These are phyloP conservation scores for Pipistrellus kuhlii DNA, from an alignment of 2,797 vertebrate species.

Conservation along the genomic window DNA sequence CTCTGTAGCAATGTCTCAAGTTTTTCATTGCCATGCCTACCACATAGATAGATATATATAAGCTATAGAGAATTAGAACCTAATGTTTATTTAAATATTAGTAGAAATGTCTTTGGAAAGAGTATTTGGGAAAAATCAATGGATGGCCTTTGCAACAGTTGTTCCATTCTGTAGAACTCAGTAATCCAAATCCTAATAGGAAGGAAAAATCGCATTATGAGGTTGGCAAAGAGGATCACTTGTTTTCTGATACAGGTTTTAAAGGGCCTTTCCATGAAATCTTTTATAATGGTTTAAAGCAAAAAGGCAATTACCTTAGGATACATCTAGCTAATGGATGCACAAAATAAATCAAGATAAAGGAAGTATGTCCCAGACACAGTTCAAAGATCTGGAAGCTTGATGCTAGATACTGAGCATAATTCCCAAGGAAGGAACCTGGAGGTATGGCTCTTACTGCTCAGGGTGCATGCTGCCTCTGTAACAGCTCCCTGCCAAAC, in stretches of 20 bases:
- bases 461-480: background rate
- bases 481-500: background rate
- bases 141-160: background rate
- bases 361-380: background rate
- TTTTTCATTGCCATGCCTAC: background rate
- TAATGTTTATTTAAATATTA: slow-evolving; percentile 25
- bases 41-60: background rate
- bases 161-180: background rate
- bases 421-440: background rate
- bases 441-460: background rate
- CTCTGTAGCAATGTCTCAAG: background rate
- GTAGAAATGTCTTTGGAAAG: slow-evolving; percentile 9
- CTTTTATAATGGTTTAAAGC: background rate
- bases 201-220: background rate
- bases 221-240: background rate
- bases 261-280: background rate
- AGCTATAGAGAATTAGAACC: background rate
- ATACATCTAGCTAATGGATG: background rate
- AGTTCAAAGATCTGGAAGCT: background rate
- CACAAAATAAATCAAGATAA: background rate
- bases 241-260: background rate
- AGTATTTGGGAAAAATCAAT: slow-evolving; percentile 22
- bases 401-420: background rate
- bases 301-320: background rate
- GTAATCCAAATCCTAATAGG: background rate